Evolutionary conservation across 2,888 invertebrate genomes (phyloP), one percentile per base, ranked within the genome.

Genomic region (Melanostoma mellinum): DNA sequence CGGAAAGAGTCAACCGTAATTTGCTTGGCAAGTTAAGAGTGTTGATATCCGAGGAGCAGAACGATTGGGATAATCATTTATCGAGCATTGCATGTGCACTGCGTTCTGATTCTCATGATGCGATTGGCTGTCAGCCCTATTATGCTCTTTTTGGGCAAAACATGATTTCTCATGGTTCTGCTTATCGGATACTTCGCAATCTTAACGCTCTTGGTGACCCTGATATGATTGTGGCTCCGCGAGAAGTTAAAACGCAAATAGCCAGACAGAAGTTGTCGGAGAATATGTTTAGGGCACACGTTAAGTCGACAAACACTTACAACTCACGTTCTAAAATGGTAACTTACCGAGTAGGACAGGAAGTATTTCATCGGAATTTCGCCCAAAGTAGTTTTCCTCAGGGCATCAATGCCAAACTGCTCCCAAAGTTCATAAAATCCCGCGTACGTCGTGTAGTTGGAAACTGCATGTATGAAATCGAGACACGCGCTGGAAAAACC

Each of bases 1-100:
- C 87, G 0, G 89, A 89, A 75, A 69, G 88, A 0, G 85, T 87
- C 0, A 89, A 89, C 67, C 69, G 87, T 30, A 87, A 87, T 0
- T 53, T 89, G 2, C 86, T 87, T 4, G 87, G 88, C 0, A 87
- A 86, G 71, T 86, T 89, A 2, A 40, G 67, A 10, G 40, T 67
- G 3, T 48, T 46, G 5, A 40, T 75, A 35, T 10, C 32, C 4
- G 40, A 30, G 1, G 52, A 71, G 10, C 71, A 71, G 4, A 20
- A 33, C n/a, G 50, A 36, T 6, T 71, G 71, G 58, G 58, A 71
- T 33, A 44, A 20, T 4, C 33, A 61, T 8, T 35, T 48, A 3
- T 53, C 53, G 4, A 53, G 35, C 36, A 53, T 53, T 4, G 50
- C 63, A 3, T 65, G 63, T 30, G 55, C 61, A 1, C 8, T 67